Percentiles rank a stretch among this genome's conserved stretches.
Evolutionary conservation across 2,113 vertebrate genomes (phyloP).

Genomic region (Pseudorhombus dupliciocellatus): DNA sequence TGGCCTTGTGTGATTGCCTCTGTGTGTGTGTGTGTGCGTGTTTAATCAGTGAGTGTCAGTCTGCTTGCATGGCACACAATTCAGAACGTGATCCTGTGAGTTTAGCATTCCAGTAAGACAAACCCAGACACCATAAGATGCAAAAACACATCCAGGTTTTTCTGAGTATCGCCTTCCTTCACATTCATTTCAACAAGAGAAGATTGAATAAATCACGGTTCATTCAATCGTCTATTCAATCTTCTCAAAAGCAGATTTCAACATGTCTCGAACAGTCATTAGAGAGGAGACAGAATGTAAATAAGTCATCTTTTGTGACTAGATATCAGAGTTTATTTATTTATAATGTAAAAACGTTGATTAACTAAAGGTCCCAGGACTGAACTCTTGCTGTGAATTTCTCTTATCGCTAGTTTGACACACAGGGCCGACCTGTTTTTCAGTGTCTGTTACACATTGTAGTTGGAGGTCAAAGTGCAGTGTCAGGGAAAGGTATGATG

Average conservation of each 20-base stretch:
- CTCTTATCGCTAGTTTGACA: background rate
- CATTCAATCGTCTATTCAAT: too few species aligned
- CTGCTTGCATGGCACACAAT: conserved; percentile 1
- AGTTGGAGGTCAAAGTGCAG: conserved; percentile 38
- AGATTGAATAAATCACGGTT: background rate
- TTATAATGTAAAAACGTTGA: background rate
- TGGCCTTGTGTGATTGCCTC: conserved; percentile 17
- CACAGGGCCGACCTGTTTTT: background rate
- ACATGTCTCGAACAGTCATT: background rate
- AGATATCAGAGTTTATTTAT: background rate
- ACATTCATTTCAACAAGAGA: conserved; percentile 8
- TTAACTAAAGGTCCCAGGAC: background rate
- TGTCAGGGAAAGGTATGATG: background rate
- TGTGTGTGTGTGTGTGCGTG: conserved; percentile 22
- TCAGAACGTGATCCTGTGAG: background rate
- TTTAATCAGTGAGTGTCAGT: conserved; percentile 36
- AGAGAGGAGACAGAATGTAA: background rate
- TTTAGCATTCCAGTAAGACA: conserved; percentile 26
- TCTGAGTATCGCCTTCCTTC: background rate
- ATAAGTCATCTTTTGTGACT: background rate
- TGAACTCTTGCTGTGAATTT: background rate
- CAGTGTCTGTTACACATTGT: conserved; percentile 1
- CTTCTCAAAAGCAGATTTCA: too few species aligned
- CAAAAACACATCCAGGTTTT: background rate
- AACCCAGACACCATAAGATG: conserved; percentile 6